Evolutionary conservation across 2,113 vertebrate genomes (phyloP).

Genomic region (Addax nasomaculatus): DNA sequence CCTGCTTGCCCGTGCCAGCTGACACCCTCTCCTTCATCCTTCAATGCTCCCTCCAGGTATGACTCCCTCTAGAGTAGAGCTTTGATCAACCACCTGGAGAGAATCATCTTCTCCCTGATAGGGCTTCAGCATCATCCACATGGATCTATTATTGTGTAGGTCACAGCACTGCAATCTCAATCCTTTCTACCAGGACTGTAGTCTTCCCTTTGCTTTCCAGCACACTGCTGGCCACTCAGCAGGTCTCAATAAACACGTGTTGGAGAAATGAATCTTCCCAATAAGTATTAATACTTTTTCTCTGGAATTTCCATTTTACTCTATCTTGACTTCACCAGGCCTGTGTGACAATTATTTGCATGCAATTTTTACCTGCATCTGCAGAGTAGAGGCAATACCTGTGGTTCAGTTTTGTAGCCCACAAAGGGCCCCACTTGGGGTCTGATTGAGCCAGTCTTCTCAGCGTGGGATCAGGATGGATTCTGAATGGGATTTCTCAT

Average conservation of each 20-base stretch:
- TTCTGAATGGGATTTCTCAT: background rate
- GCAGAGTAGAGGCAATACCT: background rate
- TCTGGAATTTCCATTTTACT: background rate
- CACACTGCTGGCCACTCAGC: background rate
- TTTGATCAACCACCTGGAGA: background rate
- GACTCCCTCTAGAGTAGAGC: background rate
- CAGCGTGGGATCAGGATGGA: accelerated
- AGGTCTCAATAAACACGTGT: background rate
- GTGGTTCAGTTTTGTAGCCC: no score
- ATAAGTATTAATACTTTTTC: background rate
- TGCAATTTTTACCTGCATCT: background rate
- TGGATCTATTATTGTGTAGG: accelerated
- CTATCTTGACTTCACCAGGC: no score
- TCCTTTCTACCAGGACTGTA: background rate
- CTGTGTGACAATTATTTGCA: background rate
- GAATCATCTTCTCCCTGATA: background rate
- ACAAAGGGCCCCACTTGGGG: background rate
- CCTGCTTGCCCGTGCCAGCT: background rate
- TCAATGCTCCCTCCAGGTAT: background rate
- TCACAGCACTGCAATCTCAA: accelerated
- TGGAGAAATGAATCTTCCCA: background rate
- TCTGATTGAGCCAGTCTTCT: background rate
- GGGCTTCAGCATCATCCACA: background rate
- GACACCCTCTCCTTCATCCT: background rate
- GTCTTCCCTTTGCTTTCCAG: background rate